These are phyloP conservation scores for Hippocampus guttulatus DNA, from an alignment of 2,113 vertebrate genomes.

Conservation along the genomic window DNA sequence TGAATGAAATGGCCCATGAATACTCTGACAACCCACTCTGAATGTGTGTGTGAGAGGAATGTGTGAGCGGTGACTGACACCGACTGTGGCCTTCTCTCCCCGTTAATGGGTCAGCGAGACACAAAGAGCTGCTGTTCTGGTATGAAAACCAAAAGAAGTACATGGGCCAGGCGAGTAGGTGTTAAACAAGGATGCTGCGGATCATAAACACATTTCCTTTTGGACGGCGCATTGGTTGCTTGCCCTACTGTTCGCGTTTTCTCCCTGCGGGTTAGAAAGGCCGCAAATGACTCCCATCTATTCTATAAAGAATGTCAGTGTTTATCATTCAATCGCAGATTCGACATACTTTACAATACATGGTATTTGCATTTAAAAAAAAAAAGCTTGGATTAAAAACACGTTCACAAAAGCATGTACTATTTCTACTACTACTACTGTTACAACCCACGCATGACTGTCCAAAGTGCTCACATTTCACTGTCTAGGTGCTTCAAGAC, in stretches of 20 bases:
- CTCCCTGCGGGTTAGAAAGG: neutral
- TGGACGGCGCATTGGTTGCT: neutral
- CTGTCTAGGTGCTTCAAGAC: neutral
- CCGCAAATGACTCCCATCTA: neutral
- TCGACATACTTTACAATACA: too few species aligned
- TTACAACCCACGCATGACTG: too few species aligned
- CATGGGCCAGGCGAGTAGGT: slow-evolving; percentile 4
- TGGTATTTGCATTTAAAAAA: too few species aligned
- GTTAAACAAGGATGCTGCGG: neutral
- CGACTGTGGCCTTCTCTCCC: slow-evolving; percentile 36
- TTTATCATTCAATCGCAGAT: too few species aligned
- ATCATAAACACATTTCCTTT: neutral
- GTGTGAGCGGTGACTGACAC: slow-evolving; percentile 39
- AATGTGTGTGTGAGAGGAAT: slow-evolving; percentile 33
- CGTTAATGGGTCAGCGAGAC: slow-evolving; percentile 44
- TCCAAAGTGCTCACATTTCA: neutral
- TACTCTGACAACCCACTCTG: neutral
- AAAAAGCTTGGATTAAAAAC: too few species aligned
- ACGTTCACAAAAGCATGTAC: too few species aligned
- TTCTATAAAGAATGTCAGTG: too few species aligned
- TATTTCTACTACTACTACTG: too few species aligned
- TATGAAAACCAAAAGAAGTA: slow-evolving; percentile 47
- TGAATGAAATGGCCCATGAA: slow-evolving; percentile 29
- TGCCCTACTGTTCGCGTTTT: neutral
- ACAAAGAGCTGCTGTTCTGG: slow-evolving; percentile 60